These are phyloP conservation scores for Tetragonula clypearis DNA, from an alignment of 1,140 invertebrate genomes.

Conservation along the genomic window DNA sequence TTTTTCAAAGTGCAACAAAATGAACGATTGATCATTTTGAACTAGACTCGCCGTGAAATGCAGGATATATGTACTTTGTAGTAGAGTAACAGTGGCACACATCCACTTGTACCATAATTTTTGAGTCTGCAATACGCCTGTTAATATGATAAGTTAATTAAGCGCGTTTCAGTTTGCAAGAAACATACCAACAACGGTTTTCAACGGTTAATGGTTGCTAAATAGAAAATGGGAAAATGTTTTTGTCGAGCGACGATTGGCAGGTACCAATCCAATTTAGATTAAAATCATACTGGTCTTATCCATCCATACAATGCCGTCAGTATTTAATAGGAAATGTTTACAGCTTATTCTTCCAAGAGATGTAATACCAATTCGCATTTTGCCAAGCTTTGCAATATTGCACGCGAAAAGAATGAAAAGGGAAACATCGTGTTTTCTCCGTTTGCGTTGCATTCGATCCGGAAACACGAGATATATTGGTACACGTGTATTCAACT, in stretches of 20 bases:
- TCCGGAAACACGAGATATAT: not conserved
- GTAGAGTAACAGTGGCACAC: not conserved
- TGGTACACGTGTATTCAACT: conserved; percentile 23
- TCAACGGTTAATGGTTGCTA: not conserved
- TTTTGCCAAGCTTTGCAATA: conserved; percentile 34
- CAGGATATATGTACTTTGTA: not conserved
- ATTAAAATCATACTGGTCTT: conserved; percentile 39
- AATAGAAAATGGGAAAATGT: conserved; percentile 12
- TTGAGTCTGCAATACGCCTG: not conserved
- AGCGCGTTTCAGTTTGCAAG: not conserved
- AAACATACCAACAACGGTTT: not conserved
- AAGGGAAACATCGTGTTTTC: conserved; percentile 22
- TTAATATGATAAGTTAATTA: conserved; percentile 23
- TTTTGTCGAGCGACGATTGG: conserved; percentile 36
- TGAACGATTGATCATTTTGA: not conserved
- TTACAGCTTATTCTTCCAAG: conserved; percentile 47
- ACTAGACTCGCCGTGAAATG: conserved; percentile 1
- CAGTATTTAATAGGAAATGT: conserved; percentile 42
- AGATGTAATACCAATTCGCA: conserved; percentile 30
- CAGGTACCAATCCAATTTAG: conserved; percentile 55
- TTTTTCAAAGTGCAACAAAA: conserved; percentile 40
- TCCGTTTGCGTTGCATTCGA: conserved; percentile 41
- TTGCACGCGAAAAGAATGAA: conserved; percentile 3
- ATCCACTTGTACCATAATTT: conserved; percentile 25
- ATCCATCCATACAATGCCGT: conserved; percentile 61